phyloP scores from a whole-genome alignment of 2,888 invertebrate genomes.

The Noctua janthina region DNA sequence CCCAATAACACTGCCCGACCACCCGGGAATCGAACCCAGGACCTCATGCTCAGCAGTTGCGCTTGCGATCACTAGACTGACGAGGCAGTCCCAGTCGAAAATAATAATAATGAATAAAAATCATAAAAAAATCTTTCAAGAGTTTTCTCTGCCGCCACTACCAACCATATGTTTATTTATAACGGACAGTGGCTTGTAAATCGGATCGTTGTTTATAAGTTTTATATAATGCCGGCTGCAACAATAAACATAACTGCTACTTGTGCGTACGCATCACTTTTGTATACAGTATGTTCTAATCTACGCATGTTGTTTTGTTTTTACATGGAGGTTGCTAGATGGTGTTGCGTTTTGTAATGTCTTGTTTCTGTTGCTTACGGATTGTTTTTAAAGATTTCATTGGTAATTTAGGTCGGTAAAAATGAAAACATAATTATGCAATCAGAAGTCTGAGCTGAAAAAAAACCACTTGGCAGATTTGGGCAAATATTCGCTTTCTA shows the following conservation, averaged over 20 bases:
- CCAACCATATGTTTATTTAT: constrained; percentile 80
- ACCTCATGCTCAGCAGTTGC: too few relatives aligned
- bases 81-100: too few relatives aligned
- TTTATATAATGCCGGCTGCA: constrained; percentile 82
- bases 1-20: too few relatives aligned
- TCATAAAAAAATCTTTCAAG: background rate
- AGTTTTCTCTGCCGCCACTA: constrained; percentile 71
- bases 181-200: constrained; percentile 84
- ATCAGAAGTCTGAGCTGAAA: background rate
- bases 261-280: constrained; percentile 63
- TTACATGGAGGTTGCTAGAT: constrained; percentile 12
- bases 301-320: constrained; percentile 43
- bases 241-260: constrained; percentile 81
- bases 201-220: constrained; percentile 87
- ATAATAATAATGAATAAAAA: background rate
- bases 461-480: background rate
- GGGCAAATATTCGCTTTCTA: too few relatives aligned
- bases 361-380: constrained; percentile 1
- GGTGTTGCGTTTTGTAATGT: constrained; percentile 6
- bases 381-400: background rate
- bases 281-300: constrained; percentile 35
- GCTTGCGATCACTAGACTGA: too few relatives aligned
- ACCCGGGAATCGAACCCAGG: too few relatives aligned
- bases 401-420: background rate
- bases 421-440: background rate